Evolutionary conservation across 1,140 invertebrate species (phyloP).

Genomic region (Aradophagus sp.): DNA sequence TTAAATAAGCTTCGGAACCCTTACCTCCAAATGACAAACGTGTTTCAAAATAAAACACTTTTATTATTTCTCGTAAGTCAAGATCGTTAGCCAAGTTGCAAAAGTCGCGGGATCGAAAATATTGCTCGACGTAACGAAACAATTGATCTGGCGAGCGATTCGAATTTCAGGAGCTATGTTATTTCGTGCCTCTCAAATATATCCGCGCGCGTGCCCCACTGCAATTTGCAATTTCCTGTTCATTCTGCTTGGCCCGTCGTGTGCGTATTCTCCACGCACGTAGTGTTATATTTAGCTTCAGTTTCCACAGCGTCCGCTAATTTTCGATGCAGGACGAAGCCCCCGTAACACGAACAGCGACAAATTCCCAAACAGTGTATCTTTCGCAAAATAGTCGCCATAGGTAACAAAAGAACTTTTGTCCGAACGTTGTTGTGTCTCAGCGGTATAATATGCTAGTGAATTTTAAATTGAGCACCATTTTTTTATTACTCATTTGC

Average conservation of each 20-base stretch:
- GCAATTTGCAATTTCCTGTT: slow-evolving; percentile 73
- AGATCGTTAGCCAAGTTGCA: background rate
- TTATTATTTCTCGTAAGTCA: too few relatives aligned
- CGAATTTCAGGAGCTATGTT: slow-evolving; percentile 67
- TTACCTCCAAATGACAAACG: too few relatives aligned
- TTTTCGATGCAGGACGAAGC: slow-evolving; percentile 34
- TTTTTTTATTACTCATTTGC: background rate
- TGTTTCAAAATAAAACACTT: too few relatives aligned
- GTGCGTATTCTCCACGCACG: slow-evolving; percentile 40
- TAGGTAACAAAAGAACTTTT: slow-evolving; percentile 23
- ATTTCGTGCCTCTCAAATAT: slow-evolving; percentile 60
- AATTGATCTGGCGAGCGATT: slow-evolving; percentile 54
- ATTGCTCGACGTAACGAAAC: slow-evolving; percentile 13
- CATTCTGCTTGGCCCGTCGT: slow-evolving; percentile 60
- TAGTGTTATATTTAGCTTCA: slow-evolving; percentile 43
- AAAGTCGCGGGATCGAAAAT: slow-evolving; percentile 18
- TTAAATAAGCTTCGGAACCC: too few relatives aligned
- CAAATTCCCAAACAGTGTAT: slow-evolving; percentile 36
- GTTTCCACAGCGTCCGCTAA: slow-evolving; percentile 46
- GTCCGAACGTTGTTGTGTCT: slow-evolving; percentile 2
- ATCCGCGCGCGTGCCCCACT: slow-evolving; percentile 56
- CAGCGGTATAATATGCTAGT: slow-evolving; percentile 4
- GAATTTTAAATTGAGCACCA: slow-evolving; percentile 12
- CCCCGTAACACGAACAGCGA: slow-evolving; percentile 36
- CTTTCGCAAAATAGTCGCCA: slow-evolving; percentile 23